These are phyloP conservation scores for Macheiramphus alcinus DNA, from an alignment of 2,113 vertebrate species.

Conservation along the genomic window DNA sequence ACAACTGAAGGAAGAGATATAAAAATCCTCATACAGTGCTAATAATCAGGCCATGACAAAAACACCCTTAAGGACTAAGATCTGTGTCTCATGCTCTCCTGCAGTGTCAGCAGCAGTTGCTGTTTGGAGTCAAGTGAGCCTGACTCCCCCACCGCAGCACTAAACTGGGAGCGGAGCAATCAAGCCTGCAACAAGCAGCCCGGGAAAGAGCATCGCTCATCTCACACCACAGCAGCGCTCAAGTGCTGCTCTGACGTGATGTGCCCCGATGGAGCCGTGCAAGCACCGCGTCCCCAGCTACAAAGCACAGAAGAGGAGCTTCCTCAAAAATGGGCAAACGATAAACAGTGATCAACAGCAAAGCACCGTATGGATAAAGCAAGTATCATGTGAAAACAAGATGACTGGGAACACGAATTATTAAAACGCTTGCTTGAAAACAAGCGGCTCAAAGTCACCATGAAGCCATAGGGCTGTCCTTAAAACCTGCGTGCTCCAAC, in stretches of 20 bases:
- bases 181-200: background rate
- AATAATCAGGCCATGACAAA: background rate
- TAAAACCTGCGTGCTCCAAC: background rate
- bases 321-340: background rate
- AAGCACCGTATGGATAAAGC: background rate
- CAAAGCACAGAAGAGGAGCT: background rate
- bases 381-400: background rate
- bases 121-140: background rate
- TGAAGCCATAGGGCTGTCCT: background rate
- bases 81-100: rapidly evolving
- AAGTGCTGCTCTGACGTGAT: rapidly evolving
- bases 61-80: background rate
- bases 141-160: rapidly evolving
- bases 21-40: background rate
- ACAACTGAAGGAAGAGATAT: background rate
- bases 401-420: background rate
- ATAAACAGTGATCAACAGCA: background rate
- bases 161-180: background rate
- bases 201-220: rapidly evolving
- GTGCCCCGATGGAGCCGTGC: rapidly evolving
- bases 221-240: rapidly evolving
- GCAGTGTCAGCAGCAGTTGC: background rate
- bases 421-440: background rate
- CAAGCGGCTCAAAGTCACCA: background rate
- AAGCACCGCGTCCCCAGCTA: rapidly evolving